These are phyloP conservation scores for Spodoptera littoralis DNA, from an alignment of 2,888 invertebrate genomes.

Conservation along the genomic window DNA sequence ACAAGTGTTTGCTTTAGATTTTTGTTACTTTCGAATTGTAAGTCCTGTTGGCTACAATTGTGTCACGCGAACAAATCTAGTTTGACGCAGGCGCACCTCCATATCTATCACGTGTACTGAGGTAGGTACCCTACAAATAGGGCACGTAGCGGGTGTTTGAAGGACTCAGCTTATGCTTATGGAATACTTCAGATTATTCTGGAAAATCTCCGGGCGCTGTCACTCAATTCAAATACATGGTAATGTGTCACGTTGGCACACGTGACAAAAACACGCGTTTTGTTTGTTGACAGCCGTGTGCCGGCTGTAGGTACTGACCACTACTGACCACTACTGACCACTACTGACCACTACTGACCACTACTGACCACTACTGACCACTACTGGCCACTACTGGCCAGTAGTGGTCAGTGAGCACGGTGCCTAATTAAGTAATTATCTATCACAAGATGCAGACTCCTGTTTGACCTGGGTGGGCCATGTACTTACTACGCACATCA, in stretches of 20 bases:
- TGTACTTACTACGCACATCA: no score
- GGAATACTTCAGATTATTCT: conserved; percentile 61
- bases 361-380: no score
- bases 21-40: no score
- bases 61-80: no score
- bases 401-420: neutral
- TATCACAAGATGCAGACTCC: no score
- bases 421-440: no score
- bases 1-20: no score
- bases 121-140: conserved; percentile 41
- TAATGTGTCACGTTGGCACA: conserved; percentile 72
- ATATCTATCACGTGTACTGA: conserved; percentile 26
- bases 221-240: conserved; percentile 75
- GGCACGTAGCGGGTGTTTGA: conserved; percentile 49
- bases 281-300: conserved; percentile 11
- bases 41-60: no score
- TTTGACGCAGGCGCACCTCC: conserved; percentile 1
- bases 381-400: no score
- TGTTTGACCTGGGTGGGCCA: no score
- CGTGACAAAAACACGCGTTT: conserved; percentile 60
- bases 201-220: conserved; percentile 69
- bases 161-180: conserved; percentile 50
- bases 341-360: no score
- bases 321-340: no score
- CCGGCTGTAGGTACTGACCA: neutral